Percentiles rank a stretch among this genome's conserved stretches.
These are phyloP conservation scores for Elmis aenea DNA, from an alignment of 2,888 invertebrate species.

Conservation along the genomic window DNA sequence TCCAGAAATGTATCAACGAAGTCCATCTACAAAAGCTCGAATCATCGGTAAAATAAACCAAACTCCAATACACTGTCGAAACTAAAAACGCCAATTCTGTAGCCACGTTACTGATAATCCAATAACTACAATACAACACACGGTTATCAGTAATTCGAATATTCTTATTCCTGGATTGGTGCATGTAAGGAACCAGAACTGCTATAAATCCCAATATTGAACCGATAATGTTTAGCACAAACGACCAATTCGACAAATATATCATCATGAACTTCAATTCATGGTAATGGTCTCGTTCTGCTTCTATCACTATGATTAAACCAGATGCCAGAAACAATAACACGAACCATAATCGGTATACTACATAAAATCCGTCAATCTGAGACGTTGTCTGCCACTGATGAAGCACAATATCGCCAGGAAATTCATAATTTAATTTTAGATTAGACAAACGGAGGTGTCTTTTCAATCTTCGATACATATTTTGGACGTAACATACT, in stretches of 20 bases:
- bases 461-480: conserved; percentile 1
- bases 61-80: conserved; percentile 12
- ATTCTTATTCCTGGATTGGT: background rate
- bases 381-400: conserved; percentile 18
- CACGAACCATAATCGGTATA: conserved; percentile 11
- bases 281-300: background rate
- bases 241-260: conserved; percentile 19
- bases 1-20: conserved; percentile 17
- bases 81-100: conserved; percentile 13
- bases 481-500: too few species aligned
- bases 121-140: background rate
- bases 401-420: conserved; percentile 16
- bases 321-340: conserved; percentile 4
- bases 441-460: conserved; percentile 7
- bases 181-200: background rate
- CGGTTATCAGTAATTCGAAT: background rate
- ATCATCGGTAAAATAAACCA: conserved; percentile 10
- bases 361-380: conserved; percentile 12
- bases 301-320: background rate
- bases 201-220: conserved; percentile 8
- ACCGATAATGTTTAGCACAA: conserved; percentile 7
- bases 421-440: conserved; percentile 8
- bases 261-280: background rate
- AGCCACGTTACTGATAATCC: conserved; percentile 10
- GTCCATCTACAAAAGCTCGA: background rate